These are phyloP conservation scores for Crotalus tigris DNA, from an alignment of 2,113 vertebrate species.

Conservation along the genomic window DNA sequence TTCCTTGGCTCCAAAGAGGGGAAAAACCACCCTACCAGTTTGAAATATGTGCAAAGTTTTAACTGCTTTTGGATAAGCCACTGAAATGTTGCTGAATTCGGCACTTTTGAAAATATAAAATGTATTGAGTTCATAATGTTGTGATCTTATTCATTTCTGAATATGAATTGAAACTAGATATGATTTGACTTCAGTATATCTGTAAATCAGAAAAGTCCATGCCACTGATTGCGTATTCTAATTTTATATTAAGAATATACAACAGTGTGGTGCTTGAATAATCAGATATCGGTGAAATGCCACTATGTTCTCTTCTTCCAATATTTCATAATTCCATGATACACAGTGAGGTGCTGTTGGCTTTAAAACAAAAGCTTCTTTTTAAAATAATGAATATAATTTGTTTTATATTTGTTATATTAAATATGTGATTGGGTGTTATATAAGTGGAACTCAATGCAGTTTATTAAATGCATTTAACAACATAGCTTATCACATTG, in stretches of 20 bases:
- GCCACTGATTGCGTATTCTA: neutral
- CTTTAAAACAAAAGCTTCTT: neutral
- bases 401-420: neutral
- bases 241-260: neutral
- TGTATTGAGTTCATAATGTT: neutral
- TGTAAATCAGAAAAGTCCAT: neutral
- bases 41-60: neutral
- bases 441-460: neutral
- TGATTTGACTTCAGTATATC: neutral
- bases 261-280: neutral
- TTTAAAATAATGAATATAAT: neutral
- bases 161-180: neutral
- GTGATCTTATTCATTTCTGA: neutral
- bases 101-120: neutral
- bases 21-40: neutral
- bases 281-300: neutral
- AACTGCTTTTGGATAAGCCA: neutral
- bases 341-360: neutral
- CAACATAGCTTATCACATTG: neutral
- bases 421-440: neutral
- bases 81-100: neutral
- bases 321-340: neutral
- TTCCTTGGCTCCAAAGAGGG: neutral
- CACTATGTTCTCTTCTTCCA: neutral
- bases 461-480: neutral